Evolutionary conservation across 2,113 vertebrate genomes (phyloP), one percentile per base, ranked within the genome.

Genomic region (Poeciliopsis prolifica): DNA sequence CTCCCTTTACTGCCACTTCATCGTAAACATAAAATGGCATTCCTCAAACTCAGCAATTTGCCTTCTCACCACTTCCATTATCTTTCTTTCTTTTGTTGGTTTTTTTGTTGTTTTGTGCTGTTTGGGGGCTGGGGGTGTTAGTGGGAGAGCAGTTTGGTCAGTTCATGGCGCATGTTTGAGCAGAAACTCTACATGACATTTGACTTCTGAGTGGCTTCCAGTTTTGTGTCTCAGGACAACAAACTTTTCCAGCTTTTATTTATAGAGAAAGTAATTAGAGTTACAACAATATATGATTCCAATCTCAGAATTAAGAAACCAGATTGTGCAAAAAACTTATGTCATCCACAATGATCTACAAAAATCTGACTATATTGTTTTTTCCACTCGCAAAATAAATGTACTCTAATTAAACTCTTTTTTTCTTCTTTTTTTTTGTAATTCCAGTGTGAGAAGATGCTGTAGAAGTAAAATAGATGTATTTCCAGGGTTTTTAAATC

Each of bases 21-120:
- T 70, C 73, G 70, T 81, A 87, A 90, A 92, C 87, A 83, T 65
- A 89, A 91, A 89, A 88, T 90, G 88, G 90, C 92, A 91, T 91
- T 88, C 85, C 85, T 80, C 79, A 0, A 86, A 74, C 85, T 92
- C 91, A 92, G 92, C 92, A 26, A 74, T 82, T 91, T 87, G 74
- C 58, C 77, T 72, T 67, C 70, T 61, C 58, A 15, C 40, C 30
- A 29, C 63, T 74, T 68, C 73, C 58, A 77, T 79, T 89, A 76
- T 77, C 81, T 78, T 3, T 79, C 73, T 79, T 71, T 72, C 75
- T 90, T 85, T 82, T 90, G 85, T 87, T 74, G 30, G 65, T 68
- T 74, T 37, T 68, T 76, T 33, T 35, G 73, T 80, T 26, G 42
- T 72, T 75, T 74, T 84, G 78, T 84, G 89, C 87, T 89, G 88